A percentile compares a stretch with the other conserved stretches of the same genome.
phyloP scores from a whole-genome alignment of 64 coral and sea anemone species.

The Montipora foliosa region DNA sequence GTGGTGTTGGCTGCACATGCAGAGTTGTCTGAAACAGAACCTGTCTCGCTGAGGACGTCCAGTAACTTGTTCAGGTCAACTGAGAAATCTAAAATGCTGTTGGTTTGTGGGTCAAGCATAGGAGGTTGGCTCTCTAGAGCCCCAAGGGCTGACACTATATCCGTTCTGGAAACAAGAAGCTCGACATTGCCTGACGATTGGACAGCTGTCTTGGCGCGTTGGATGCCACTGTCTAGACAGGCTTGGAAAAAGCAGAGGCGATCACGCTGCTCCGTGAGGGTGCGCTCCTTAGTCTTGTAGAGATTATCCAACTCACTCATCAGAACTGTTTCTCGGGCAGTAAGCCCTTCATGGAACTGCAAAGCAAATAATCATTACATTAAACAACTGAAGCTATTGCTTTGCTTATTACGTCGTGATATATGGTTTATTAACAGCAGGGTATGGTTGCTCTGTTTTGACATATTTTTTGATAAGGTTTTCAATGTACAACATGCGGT shows the following conservation, averaged over 20 bases:
- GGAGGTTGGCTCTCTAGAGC: neutral
- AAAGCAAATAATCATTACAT: no score
- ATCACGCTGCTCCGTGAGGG: neutral
- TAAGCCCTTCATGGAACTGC: neutral
- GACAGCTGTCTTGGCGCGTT: neutral
- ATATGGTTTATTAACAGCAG: no score
- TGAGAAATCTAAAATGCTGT: neutral
- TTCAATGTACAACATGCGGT: no score
- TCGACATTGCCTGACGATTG: neutral
- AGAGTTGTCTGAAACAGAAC: neutral
- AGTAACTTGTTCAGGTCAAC: neutral
- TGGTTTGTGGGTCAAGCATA: neutral
- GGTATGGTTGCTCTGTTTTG: no score
- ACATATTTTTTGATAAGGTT: no score
- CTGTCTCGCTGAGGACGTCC: neutral
- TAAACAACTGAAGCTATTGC: no score
- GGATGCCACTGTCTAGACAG: neutral
- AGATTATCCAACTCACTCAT: neutral
- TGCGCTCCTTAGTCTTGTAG: neutral
- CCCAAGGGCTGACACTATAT: no score
- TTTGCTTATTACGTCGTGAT: no score
- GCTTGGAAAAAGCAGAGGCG: neutral
- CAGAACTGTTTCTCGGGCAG: neutral
- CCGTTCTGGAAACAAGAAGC: neutral
- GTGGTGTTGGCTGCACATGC: no score